Evolutionary conservation across 2,888 invertebrate genomes (phyloP).

Genomic region (Drosophila greeni): DNA sequence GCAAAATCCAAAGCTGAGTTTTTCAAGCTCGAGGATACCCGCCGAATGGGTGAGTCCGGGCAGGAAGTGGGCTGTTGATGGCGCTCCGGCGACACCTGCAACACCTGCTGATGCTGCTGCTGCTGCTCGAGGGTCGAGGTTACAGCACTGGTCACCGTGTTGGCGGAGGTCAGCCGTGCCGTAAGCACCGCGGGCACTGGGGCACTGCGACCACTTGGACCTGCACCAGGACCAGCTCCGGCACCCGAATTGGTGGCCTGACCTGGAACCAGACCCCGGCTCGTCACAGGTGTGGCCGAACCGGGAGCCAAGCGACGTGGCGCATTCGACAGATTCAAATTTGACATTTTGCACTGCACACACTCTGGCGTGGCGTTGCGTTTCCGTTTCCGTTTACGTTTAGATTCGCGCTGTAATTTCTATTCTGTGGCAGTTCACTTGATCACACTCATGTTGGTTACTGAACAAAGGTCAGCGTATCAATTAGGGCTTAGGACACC

Average conservation of each 20-base stretch:
- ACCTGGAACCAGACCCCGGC: slow-evolving; percentile 11
- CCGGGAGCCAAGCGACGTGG: slow-evolving; percentile 68
- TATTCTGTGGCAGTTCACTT: slow-evolving; percentile 23
- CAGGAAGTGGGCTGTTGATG: slow-evolving; percentile 70
- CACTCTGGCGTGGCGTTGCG: slow-evolving; percentile 4
- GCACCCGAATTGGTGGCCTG: neutral
- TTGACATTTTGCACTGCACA: slow-evolving; percentile 67
- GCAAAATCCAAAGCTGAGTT: slow-evolving; percentile 77
- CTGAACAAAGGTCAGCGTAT: slow-evolving; percentile 16
- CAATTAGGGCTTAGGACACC: slow-evolving; percentile 3
- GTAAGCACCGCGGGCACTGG: slow-evolving; percentile 54
- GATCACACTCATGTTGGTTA: slow-evolving; percentile 28
- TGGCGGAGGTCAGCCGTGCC: slow-evolving; percentile 53
- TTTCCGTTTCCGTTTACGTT: slow-evolving; percentile 9
- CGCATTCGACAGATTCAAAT: slow-evolving; percentile 56
- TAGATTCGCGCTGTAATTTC: slow-evolving; percentile 8
- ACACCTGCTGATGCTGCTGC: slow-evolving; percentile 39
- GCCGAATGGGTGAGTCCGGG: slow-evolving; percentile 76
- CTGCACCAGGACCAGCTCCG: neutral
- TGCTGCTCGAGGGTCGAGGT: slow-evolving; percentile 43
- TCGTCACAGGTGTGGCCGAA: slow-evolving; percentile 65
- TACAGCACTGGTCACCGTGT: slow-evolving; percentile 54
- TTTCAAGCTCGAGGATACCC: slow-evolving; percentile 77
- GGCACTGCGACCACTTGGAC: slow-evolving; percentile 1
- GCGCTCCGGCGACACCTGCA: slow-evolving; percentile 44